Conservation (phyloP, 2,888 invertebrate genomes). For the Hecatera dysodea region DNA sequence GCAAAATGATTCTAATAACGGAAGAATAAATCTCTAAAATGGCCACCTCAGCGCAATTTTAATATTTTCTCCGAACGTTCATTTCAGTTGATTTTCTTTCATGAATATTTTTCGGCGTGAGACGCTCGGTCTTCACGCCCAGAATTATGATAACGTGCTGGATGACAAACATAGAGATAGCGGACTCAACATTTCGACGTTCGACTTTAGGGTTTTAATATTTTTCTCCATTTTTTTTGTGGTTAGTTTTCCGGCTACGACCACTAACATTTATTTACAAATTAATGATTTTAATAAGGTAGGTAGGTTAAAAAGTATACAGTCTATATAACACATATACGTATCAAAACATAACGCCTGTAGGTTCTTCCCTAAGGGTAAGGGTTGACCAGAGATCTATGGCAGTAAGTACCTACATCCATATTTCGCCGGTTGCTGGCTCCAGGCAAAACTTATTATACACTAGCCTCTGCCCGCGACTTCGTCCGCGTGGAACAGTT, state of each 20-base stretch:
- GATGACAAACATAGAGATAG: slow-evolving; percentile 51
- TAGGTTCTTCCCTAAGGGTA: rapidly evolving
- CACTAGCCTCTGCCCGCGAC: too few species aligned
- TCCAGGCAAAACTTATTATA: neutral
- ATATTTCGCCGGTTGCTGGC: neutral
- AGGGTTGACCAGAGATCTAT: neutral
- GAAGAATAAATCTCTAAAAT: slow-evolving; percentile 50
- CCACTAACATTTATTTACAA: neutral
- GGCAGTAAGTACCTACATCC: neutral
- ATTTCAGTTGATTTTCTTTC: slow-evolving; percentile 43
- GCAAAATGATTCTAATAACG: slow-evolving; percentile 28
- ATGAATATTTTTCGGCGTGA: slow-evolving; percentile 43
- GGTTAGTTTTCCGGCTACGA: neutral
- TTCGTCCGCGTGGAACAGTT: too few species aligned
- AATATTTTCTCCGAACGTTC: slow-evolving; percentile 50
- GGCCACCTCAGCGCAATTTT: slow-evolving; percentile 33
- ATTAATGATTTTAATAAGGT: neutral
- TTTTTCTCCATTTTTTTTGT: slow-evolving; percentile 2
- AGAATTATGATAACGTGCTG: slow-evolving; percentile 40
- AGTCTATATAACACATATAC: neutral
- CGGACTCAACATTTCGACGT: slow-evolving; percentile 5
- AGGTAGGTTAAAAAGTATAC: neutral
- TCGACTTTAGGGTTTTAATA: slow-evolving; percentile 11
- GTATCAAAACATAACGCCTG: neutral
- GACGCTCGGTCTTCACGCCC: slow-evolving; percentile 30